Percentiles rank a stretch among this genome's conserved stretches.
These are phyloP conservation scores for Pseudomugil tenellus DNA, from an alignment of 2,797 vertebrate genomes.

Conservation along the genomic window DNA sequence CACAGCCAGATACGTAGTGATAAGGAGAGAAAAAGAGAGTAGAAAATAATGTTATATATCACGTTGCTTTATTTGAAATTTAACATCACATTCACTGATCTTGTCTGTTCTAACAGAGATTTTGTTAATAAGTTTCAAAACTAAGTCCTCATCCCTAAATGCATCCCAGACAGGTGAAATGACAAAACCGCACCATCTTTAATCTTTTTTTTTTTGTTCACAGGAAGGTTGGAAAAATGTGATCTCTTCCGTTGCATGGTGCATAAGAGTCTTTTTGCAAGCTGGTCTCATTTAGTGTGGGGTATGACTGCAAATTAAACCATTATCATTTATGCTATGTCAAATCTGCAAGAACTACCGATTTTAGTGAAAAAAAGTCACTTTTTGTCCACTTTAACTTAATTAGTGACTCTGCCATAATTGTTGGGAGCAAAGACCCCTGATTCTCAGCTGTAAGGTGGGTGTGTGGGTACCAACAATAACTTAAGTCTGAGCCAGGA, in stretches of 20 bases:
- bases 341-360: slow-evolving; percentile 8
- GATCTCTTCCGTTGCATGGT: not conserved
- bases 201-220: not conserved
- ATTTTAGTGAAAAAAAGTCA: not conserved
- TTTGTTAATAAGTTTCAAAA: not conserved
- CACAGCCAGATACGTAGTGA: slow-evolving; percentile 58
- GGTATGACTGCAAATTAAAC: slow-evolving; percentile 13
- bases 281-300: not conserved
- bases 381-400: slow-evolving; percentile 17
- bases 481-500: slow-evolving; percentile 67
- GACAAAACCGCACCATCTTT: not conserved
- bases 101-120: not conserved
- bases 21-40: slow-evolving; percentile 46
- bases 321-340: not conserved
- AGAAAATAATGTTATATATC: slow-evolving; percentile 35
- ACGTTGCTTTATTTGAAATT: slow-evolving; percentile 9
- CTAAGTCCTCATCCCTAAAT: not conserved
- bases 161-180: not conserved
- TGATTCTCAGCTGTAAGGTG: slow-evolving; percentile 35
- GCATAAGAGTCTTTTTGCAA: not conserved
- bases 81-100: slow-evolving; percentile 11
- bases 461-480: slow-evolving; percentile 69
- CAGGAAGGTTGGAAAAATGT: not conserved
- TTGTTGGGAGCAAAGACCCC: slow-evolving; percentile 16
- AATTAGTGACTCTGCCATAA: slow-evolving; percentile 9